Base-by-base conservation (phyloP, 1,140 invertebrate species). In the Brachionus sp. region DNA sequence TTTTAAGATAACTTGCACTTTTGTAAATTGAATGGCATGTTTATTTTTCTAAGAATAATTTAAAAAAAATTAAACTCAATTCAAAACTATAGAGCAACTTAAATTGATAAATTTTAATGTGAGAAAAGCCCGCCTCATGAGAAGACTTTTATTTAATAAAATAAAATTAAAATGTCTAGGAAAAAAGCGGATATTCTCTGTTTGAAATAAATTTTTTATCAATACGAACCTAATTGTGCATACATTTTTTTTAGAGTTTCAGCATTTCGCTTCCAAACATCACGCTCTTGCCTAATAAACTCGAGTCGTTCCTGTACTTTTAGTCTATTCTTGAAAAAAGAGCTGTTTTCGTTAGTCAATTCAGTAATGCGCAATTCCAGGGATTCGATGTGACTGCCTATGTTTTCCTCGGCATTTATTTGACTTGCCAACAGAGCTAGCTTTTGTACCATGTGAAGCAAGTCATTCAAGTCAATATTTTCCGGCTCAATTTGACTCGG, bases 191-290 rank as follows among this genome's bases (percentile, higher is more conserved):
- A 57, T n/a, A 50, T 50, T 50, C 16, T 16, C 44, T 50, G 13
- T n/a, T 0, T 4, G 64, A 66, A 66, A 66, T 16, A 73, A 73
- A 39, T 66, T 19, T 16, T 73, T 42, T 70, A 42, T 39, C 37
- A 37, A 73, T 37, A 37, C 25, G 2, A 29, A 80, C 77, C 77
- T 66, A 80, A 62, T 39, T 80, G 57, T n/a, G 50, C 50, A 62
- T 80, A 80, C 77, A 80, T 80, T 80, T 80, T 80, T 66, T 66
- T 57, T 29, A 80, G 50, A 25, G 77, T 66, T 62, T 80, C 77
- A 29, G 77, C 77, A 66, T 80, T 80, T 10, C 77, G 77, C 57
- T 80, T 80, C 77, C 77, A 80, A 19, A 80, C 77, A 80, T 80
- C 77, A 62, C 77, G n/a, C 25, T 80, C 77, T 80, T 80, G 77